Base-by-base conservation (phyloP, 2,797 vertebrate genomes). In the Smutsia gigantea region DNA sequence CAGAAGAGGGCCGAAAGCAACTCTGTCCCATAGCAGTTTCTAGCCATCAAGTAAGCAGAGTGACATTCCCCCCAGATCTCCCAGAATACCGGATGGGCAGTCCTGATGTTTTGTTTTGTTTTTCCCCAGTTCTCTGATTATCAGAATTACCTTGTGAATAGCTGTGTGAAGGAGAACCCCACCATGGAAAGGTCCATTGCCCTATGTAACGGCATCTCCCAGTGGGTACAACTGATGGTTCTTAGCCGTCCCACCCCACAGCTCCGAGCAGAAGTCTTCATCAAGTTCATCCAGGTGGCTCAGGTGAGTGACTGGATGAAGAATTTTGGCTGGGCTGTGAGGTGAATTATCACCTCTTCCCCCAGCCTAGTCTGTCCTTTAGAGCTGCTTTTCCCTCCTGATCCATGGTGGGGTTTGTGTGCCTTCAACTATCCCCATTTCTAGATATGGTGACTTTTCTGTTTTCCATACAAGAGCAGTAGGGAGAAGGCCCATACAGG, bases 191-290 rank as follows among this genome's bases (percentile, higher is more conserved):
- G 99, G 74, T 99, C 99, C 81, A 99, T 99, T 29, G 98, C 99
- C 92, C 98, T 99, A 98, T 99, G 99, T 96, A 99, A 99, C 21
- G 99, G 99, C 86, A 98, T 99, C 98, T 99, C 99, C 97, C 99
- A 99, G 98, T 99, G 99, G 99, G 99, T 99, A 23, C 99, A 99
- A 82, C 98, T 99, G 68, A 99, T 99, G 99, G 99, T 99, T 97
- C 99, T 99, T 96, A 99, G 99, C 97, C 99, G 99, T 89, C 99
- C 99, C 49, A 99, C 99, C 0, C 99, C 99, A 15, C 99, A 99
- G 98, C 99, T 99, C 95, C 99, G 99, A 93, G 99, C 99, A n/a
- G 99, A 99, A 98, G 99, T 99, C 97, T 99, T 99, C 98, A 99
- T 99, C 97, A 99, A 99, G 98, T 99, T 99, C 95, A 99, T 99